Conservation (phyloP, 2,113 vertebrate species). For the Leptosomus discolor region DNA sequence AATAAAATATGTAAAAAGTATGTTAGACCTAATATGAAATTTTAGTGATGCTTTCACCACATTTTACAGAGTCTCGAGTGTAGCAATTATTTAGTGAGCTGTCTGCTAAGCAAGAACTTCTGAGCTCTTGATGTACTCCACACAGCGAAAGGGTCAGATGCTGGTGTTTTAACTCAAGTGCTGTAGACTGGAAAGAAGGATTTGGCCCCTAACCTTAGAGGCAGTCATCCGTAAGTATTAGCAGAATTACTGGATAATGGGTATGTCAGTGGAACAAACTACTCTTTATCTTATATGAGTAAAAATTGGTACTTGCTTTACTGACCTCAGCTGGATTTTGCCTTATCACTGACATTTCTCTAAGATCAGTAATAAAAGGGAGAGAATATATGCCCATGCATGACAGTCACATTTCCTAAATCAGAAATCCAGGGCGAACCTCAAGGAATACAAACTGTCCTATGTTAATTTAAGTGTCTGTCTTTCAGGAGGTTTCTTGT, state of each 20-base stretch:
- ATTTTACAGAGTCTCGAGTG: not conserved
- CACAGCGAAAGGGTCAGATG: not conserved
- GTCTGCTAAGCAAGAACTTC: not conserved
- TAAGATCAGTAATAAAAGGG: not conserved
- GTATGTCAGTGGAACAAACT: not conserved
- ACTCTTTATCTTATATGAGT: not conserved
- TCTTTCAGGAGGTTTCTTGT: not conserved
- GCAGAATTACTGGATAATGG: not conserved
- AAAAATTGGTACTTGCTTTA: not conserved
- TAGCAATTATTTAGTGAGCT: not conserved
- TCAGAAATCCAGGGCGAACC: not conserved
- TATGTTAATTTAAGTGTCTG: not conserved
- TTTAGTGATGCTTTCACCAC: not conserved
- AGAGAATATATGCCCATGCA: not conserved
- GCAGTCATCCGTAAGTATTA: not conserved
- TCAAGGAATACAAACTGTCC: not conserved
- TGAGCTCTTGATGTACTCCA: not conserved
- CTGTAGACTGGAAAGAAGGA: not conserved
- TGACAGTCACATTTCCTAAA: not conserved
- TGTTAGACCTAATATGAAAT: not conserved
- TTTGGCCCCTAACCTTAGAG: not conserved
- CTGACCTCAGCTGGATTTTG: not conserved
- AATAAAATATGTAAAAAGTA: not conserved
- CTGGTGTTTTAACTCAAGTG: not conserved
- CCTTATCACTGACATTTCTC: not conserved